Evolutionary conservation across 2,113 vertebrate genomes (phyloP).

Genomic region (Macrotis lagotis): DNA sequence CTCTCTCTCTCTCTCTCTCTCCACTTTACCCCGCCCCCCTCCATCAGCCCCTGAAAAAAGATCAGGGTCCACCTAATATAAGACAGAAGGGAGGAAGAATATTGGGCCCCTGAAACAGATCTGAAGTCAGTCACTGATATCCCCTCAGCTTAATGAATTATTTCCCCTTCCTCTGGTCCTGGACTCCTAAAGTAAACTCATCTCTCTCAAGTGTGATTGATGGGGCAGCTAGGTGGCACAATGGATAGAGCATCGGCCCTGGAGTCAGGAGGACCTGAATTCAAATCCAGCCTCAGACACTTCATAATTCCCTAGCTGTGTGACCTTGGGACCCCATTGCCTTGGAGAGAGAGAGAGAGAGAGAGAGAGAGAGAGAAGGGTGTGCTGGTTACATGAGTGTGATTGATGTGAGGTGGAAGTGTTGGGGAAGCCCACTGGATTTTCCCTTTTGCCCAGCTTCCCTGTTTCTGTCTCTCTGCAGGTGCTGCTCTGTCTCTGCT

Average conservation of each 20-base stretch:
- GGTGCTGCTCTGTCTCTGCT: neutral
- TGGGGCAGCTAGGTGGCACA: too few relatives aligned
- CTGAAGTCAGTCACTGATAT: neutral
- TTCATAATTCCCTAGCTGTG: too few relatives aligned
- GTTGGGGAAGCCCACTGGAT: neutral
- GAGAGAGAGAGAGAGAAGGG: too few relatives aligned
- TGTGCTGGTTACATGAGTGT: too few relatives aligned
- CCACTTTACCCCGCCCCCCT: neutral
- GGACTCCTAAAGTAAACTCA: neutral
- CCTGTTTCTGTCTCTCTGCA: neutral
- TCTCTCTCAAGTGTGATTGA: neutral
- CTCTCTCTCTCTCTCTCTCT: too few relatives aligned
- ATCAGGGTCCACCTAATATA: neutral
- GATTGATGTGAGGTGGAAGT: neutral
- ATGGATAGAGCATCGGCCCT: too few relatives aligned
- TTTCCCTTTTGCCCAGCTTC: neutral
- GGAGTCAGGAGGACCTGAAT: too few relatives aligned
- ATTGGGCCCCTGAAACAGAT: neutral
- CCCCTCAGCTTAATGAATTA: neutral
- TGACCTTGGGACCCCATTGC: too few relatives aligned
- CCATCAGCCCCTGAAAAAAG: neutral
- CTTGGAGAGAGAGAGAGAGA: too few relatives aligned
- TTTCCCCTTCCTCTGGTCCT: neutral
- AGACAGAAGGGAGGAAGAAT: neutral
- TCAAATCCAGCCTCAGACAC: too few relatives aligned